A percentile compares a stretch with the other conserved stretches of the same genome.
Evolutionary conservation across 2,797 vertebrate species (phyloP).

Genomic region (Etheostoma perlongum): DNA sequence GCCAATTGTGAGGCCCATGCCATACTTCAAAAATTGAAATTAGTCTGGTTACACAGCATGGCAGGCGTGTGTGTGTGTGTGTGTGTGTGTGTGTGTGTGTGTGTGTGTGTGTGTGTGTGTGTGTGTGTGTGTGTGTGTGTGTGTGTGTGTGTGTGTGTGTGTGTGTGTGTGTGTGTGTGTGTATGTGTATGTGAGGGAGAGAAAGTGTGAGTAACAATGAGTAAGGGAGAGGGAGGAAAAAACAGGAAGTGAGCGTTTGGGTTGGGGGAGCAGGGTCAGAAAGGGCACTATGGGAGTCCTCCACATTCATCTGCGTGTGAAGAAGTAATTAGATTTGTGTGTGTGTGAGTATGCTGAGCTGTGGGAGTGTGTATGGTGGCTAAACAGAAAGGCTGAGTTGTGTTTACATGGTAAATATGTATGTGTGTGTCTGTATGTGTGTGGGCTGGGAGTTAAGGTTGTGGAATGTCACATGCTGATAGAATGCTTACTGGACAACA

Average conservation of each 20-base stretch:
- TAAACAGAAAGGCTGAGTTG: slow-evolving; percentile 73
- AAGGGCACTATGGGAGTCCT: slow-evolving; percentile 71
- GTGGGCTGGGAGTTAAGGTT: slow-evolving; percentile 67
- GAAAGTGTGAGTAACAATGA: slow-evolving; percentile 7
- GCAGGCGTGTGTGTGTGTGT: background rate
- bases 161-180: slow-evolving; percentile 15
- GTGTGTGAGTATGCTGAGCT: slow-evolving; percentile 38
- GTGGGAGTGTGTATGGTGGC: slow-evolving; percentile 75
- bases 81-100: slow-evolving; percentile 19
- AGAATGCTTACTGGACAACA: slow-evolving; percentile 77
- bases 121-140: background rate
- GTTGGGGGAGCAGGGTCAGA: slow-evolving; percentile 58
- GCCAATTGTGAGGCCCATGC: background rate
- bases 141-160: slow-evolving; percentile 15
- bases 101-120: background rate
- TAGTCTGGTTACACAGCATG: no score
- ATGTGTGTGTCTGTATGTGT: slow-evolving; percentile 48
- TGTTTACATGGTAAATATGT: slow-evolving; percentile 79
- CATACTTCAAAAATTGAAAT: background rate
- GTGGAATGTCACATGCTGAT: slow-evolving; percentile 81
- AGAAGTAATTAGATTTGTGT: slow-evolving; percentile 71
- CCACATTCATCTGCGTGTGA: slow-evolving; percentile 70
- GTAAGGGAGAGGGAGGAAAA: slow-evolving; percentile 30
- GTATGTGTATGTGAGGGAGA: slow-evolving; percentile 6
- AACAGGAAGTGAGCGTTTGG: slow-evolving; percentile 70